Conservation (phyloP, 2,113 vertebrate genomes). For the Notechis scutatus region DNA sequence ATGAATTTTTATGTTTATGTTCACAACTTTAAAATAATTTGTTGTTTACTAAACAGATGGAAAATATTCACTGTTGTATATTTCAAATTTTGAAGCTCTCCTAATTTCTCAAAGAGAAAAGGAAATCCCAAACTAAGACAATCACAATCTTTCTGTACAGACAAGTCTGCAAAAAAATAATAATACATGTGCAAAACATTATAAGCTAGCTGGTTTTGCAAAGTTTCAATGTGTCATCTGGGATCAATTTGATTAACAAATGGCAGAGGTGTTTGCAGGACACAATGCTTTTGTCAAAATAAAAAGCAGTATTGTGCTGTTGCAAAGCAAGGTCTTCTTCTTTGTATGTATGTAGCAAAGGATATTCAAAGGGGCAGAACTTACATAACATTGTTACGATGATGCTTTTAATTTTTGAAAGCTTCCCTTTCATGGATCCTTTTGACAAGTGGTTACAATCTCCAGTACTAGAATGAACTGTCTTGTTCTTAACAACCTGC, state of each 20-base stretch:
- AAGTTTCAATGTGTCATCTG: not conserved
- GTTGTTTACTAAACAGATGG: conserved; percentile 23
- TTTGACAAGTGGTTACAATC: not conserved
- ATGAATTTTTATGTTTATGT: conserved; percentile 16
- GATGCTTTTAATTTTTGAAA: not conserved
- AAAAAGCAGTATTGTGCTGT: not conserved
- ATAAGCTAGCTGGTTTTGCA: not conserved
- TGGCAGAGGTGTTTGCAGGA: not conserved
- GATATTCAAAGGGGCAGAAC: not conserved
- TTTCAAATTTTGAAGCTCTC: not conserved
- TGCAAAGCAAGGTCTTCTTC: not conserved
- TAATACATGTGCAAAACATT: not conserved
- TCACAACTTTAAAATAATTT: conserved; percentile 20
- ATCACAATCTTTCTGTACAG: not conserved
- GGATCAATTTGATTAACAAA: not conserved
- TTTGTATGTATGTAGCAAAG: not conserved
- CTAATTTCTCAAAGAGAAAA: not conserved
- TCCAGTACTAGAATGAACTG: not conserved
- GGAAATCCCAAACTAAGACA: not conserved
- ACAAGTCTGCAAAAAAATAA: not conserved
- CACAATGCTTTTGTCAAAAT: not conserved
- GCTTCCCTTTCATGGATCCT: not conserved
- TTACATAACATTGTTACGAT: not conserved
- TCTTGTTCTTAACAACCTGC: not conserved
- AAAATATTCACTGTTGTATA: not conserved